phyloP scores from a whole-genome alignment of 2,797 vertebrate species.

The Gallinago solitaria region DNA sequence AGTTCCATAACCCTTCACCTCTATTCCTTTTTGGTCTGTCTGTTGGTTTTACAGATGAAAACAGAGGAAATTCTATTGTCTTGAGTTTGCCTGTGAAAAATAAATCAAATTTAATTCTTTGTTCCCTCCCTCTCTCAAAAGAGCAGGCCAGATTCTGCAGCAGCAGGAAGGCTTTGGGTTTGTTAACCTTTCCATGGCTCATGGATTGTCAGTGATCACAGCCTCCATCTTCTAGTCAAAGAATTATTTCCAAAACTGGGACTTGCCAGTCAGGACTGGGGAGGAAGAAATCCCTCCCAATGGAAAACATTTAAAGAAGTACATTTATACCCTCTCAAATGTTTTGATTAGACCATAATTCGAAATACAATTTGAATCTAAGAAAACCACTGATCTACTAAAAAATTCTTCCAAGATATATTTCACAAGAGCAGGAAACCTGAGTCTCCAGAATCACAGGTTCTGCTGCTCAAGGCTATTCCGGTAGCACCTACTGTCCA shows the following conservation, averaged over 20 bases:
- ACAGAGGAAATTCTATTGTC: slow-evolving; percentile 62
- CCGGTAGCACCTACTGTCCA: neutral
- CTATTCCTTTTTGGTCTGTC: slow-evolving; percentile 30
- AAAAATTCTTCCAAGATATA: neutral
- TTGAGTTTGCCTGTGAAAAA: slow-evolving; percentile 40
- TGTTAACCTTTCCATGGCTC: slow-evolving; percentile 24
- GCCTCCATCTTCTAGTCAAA: neutral
- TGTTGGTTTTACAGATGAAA: slow-evolving; percentile 50
- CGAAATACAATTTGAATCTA: neutral
- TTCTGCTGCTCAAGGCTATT: neutral
- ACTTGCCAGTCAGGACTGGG: neutral
- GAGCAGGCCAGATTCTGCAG: neutral
- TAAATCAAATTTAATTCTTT: slow-evolving; percentile 28
- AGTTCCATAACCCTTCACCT: slow-evolving; percentile 50
- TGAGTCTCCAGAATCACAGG: neutral
- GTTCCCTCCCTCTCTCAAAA: neutral
- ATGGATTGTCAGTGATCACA: neutral
- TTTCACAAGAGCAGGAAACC: neutral
- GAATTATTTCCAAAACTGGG: neutral
- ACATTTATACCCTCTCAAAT: neutral
- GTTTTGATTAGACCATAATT: neutral
- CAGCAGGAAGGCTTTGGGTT: neutral
- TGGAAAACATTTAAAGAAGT: neutral
- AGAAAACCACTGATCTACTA: neutral
- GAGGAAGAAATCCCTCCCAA: neutral